A percentile compares a stretch with the other conserved stretches of the same genome.
Conservation (phyloP, 2,113 vertebrate species). For the Leiothrix lutea region DNA sequence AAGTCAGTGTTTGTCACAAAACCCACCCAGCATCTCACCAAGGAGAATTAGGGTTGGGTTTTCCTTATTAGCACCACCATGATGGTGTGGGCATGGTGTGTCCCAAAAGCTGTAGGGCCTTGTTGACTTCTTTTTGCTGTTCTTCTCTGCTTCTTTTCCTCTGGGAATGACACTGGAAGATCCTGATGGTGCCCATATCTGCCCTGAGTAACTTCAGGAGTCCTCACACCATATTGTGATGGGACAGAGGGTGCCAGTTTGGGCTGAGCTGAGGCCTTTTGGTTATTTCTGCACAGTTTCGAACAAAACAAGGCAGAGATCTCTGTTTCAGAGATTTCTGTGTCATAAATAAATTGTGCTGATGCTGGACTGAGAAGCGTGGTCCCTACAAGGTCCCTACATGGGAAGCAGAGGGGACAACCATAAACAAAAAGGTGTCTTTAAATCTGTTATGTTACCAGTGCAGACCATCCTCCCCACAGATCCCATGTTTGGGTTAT, state of each 20-base stretch:
- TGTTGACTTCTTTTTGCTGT: fast-evolving
- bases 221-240: fast-evolving
- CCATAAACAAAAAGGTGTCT: fast-evolving
- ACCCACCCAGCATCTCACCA: background rate
- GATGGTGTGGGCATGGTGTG: background rate
- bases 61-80: background rate
- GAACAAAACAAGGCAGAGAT: background rate
- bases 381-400: background rate
- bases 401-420: fast-evolving
- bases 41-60: fast-evolving
- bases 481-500: fast-evolving
- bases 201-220: background rate
- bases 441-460: background rate
- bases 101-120: background rate
- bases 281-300: background rate
- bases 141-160: background rate
- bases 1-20: background rate
- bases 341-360: background rate
- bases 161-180: background rate
- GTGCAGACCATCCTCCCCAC: fast-evolving
- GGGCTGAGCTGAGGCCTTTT: background rate
- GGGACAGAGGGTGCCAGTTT: background rate
- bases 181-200: background rate
- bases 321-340: background rate
- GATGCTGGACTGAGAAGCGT: fast-evolving